Evolutionary conservation across 2,113 vertebrate genomes (phyloP).

Genomic region (Nothocercus nigrocapillus): DNA sequence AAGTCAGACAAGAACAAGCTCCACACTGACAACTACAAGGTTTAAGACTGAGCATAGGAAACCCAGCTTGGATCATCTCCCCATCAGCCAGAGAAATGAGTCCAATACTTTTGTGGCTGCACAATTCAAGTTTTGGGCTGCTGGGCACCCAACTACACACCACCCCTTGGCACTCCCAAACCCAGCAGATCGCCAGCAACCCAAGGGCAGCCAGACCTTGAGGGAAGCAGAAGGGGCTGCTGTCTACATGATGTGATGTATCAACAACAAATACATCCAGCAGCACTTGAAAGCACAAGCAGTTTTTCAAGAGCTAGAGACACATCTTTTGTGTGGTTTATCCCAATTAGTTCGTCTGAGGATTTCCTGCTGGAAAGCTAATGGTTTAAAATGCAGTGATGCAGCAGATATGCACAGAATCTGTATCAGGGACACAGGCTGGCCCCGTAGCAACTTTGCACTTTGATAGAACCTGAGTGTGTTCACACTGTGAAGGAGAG

Average conservation of each 20-base stretch:
- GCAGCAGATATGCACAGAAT: not conserved
- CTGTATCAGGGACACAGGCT: not conserved
- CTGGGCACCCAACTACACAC: not conserved
- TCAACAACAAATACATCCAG: not conserved
- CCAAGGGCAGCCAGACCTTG: not conserved
- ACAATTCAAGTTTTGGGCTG: not conserved
- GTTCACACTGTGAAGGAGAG: not conserved
- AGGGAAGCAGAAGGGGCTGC: not conserved
- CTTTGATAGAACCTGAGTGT: not conserved
- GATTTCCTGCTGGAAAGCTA: not conserved
- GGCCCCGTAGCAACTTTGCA: not conserved
- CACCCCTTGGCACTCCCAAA: not conserved
- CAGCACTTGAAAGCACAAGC: not conserved
- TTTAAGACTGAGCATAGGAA: not conserved
- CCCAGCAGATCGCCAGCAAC: not conserved
- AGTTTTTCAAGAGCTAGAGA: not conserved
- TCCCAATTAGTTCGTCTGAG: not conserved
- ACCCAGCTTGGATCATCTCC: not conserved
- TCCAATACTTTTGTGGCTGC: not conserved
- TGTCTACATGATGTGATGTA: not conserved
- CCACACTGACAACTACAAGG: not conserved
- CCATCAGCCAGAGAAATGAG: not conserved
- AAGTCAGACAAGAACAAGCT: not conserved
- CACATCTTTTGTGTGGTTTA: not conserved
- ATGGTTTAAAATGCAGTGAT: not conserved